Evolutionary conservation across 2,888 invertebrate species (phyloP).

Genomic region (Tinea semifulvella): DNA sequence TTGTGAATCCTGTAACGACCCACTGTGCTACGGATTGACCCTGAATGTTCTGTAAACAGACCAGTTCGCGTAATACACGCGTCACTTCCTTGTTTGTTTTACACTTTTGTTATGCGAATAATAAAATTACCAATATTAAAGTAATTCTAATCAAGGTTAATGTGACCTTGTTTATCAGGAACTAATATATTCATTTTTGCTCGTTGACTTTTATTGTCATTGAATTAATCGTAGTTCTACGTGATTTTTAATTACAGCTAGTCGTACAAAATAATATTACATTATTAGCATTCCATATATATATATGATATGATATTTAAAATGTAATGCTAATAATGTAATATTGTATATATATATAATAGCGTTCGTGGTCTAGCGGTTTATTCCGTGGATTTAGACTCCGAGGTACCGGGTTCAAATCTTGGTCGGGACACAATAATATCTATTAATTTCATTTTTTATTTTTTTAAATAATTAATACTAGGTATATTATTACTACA

Average conservation of each 20-base stretch:
- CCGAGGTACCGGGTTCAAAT: no score
- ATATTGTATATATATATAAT: no score
- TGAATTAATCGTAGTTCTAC: slow-evolving; percentile 2
- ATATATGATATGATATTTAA: no score
- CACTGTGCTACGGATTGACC: slow-evolving; percentile 3
- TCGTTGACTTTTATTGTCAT: slow-evolving; percentile 10
- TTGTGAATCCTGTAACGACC: neutral
- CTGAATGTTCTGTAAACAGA: slow-evolving; percentile 11
- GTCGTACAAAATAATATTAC: neutral
- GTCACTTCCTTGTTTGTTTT: slow-evolving; percentile 54
- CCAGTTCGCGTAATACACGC: slow-evolving; percentile 16
- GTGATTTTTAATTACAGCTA: slow-evolving; percentile 1
- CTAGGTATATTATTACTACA: no score
- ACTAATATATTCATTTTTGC: slow-evolving; percentile 17
- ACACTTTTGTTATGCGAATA: slow-evolving; percentile 49
- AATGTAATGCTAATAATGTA: no score
- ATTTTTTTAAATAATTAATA: no score
- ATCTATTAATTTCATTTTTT: no score
- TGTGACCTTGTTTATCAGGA: slow-evolving; percentile 55
- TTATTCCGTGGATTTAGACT: no score
- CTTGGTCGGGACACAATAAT: no score
- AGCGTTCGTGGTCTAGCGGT: no score
- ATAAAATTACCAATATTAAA: slow-evolving; percentile 35
- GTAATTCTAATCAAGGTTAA: slow-evolving; percentile 45
- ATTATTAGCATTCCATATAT: no score